These are phyloP conservation scores for Spodoptera exigua DNA, from an alignment of 2,888 invertebrate genomes.

Conservation along the genomic window DNA sequence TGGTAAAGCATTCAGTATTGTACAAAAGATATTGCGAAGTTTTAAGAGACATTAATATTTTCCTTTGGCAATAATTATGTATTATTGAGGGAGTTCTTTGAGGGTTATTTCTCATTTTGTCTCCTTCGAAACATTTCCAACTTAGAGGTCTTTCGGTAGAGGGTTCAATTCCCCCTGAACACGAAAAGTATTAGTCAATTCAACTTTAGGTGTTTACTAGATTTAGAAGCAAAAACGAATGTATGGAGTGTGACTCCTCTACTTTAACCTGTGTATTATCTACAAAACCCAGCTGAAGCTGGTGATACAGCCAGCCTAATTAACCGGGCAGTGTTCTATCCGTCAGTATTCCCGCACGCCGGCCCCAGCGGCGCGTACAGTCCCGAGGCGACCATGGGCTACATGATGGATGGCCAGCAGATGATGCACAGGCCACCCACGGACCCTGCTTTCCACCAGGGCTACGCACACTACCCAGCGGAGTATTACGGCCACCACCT, in stretches of 20 bases:
- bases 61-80: no score
- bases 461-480: conserved; percentile 96
- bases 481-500: conserved; percentile 98
- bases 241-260: no score
- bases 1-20: no score
- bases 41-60: no score
- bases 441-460: conserved; percentile 97
- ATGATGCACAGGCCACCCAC: conserved; percentile 99
- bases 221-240: not conserved
- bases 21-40: no score
- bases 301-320: conserved; percentile 75
- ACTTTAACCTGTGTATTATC: not conserved
- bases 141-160: no score
- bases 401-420: conserved; percentile 99
- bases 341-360: conserved; percentile 97
- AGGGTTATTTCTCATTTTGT: no score
- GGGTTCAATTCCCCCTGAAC: no score
- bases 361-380: conserved; percentile 98
- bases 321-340: conserved; percentile 87
- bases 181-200: no score
- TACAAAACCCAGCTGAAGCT: conserved; percentile 33
- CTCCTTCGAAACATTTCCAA: no score
- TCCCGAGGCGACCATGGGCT: conserved; percentile 98
- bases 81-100: no score
- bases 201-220: no score